A percentile compares a stretch with the other conserved stretches of the same genome.
Conservation (phyloP, 2,797 vertebrate genomes). For the Myotis pilosus region DNA sequence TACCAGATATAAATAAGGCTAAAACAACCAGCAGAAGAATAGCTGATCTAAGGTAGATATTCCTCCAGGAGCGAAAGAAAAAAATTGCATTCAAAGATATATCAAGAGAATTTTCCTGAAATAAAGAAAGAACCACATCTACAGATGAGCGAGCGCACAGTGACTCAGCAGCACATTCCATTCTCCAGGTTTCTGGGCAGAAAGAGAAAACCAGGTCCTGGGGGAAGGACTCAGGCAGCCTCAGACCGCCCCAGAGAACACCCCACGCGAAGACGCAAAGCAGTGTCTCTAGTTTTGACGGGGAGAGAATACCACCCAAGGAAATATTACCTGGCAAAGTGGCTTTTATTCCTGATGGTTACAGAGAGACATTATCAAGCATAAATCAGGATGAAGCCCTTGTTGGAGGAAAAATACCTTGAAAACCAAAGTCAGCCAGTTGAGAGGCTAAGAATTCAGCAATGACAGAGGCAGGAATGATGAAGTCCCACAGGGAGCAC, state of each 20-base stretch:
- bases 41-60: background rate
- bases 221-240: background rate
- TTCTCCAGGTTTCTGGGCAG: background rate
- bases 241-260: background rate
- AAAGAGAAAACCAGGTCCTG: background rate
- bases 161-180: background rate
- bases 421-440: background rate
- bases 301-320: background rate
- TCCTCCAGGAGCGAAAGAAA: background rate
- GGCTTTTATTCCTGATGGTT: background rate
- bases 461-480: background rate
- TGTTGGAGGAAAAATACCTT: background rate
- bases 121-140: background rate
- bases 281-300: background rate
- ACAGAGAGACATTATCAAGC: background rate
- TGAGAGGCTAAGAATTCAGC: background rate
- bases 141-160: accelerated
- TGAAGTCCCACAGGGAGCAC: background rate
- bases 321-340: background rate
- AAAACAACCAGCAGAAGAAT: background rate
- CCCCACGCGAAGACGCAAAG: background rate
- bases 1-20: background rate
- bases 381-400: background rate
- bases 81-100: background rate
- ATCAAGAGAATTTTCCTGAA: conserved; percentile 4